Base-by-base conservation (phyloP, 2,888 invertebrate species). In the Boloria selene region DNA sequence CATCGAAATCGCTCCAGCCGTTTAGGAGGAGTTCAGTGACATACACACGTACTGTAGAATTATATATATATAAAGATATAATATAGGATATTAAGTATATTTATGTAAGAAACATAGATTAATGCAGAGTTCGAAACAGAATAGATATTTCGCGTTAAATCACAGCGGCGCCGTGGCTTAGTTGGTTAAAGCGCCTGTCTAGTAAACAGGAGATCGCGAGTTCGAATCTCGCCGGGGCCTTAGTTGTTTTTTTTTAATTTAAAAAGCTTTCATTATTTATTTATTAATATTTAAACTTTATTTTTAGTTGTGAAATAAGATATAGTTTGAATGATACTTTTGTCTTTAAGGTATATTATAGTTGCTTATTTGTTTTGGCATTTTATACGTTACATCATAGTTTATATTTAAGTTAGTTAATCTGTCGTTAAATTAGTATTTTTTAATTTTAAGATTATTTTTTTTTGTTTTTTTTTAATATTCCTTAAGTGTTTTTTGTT, bases 141-240 rank as follows among this genome's bases (percentile, higher is more conserved):
- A 59, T 7, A 18, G 10, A 50, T 59, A 59, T 50, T 59, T 59
- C 38, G 4, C 0, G 0, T 0, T 0, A 0, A 5, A 14, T 7
- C 31, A 49, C 49, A 50, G 89, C 93, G 94, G 93, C 93, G 93
- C 93, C 93, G 77, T 89, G 88, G 90, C 89, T 88, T 87, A 88
- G 86, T 88, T 87, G 88, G 88, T 88, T 88, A 88, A 88, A 88
- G 87, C 88, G 87, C 87, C 88, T 88, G 88, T 88, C 87, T 87
- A 87, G 87, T 88, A 87, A 87, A 88, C 88, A 87, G 88, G 86
- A 88, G 88, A 88, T 87, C 86, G 79, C 72, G 87, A 87, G 87
- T 87, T 87, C 87, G 87, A 88, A 87, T 88, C 86, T 87, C 86
- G 87, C 79, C 87, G 87, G 86, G 84, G 88, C 87, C 88, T 84